Conservation (phyloP, 1,140 invertebrate species). For the Pissodes strobi region DNA sequence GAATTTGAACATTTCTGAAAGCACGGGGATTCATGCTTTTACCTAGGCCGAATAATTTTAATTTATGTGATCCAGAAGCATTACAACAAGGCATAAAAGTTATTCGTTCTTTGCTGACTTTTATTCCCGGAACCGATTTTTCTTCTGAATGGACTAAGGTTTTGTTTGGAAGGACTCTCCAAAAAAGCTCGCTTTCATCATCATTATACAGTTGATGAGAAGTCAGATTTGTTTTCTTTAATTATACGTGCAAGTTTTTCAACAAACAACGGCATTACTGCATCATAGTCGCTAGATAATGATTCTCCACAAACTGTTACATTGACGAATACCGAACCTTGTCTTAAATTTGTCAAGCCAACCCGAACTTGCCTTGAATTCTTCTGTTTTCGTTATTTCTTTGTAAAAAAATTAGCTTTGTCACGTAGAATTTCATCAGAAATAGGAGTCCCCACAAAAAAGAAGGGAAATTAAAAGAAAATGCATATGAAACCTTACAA, state of each 20-base stretch:
- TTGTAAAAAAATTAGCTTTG: no score
- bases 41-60: slow-evolving; percentile 47
- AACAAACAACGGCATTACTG: slow-evolving; percentile 30
- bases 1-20: slow-evolving; percentile 36
- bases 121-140: slow-evolving; percentile 19
- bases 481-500: no score
- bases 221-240: slow-evolving; percentile 10
- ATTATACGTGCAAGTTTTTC: slow-evolving; percentile 17
- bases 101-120: slow-evolving; percentile 45
- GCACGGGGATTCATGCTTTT: slow-evolving; percentile 47
- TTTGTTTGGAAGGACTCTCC: slow-evolving; percentile 22
- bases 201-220: slow-evolving; percentile 33
- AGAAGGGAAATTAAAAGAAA: no score
- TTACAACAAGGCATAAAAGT: slow-evolving; percentile 52
- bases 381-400: no score
- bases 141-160: slow-evolving; percentile 8
- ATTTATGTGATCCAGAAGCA: slow-evolving; percentile 50
- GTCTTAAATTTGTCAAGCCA: slow-evolving; percentile 48
- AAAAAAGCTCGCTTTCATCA: slow-evolving; percentile 28
- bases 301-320: slow-evolving; percentile 50
- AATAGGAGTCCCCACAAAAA: no score
- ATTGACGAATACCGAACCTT: slow-evolving; percentile 50
- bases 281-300: slow-evolving; percentile 47
- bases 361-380: no score
- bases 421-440: no score